A percentile compares a stretch with the other conserved stretches of the same genome.
Evolutionary conservation across 1,140 invertebrate species (phyloP).

Genomic region (Liolophura sinensis): DNA sequence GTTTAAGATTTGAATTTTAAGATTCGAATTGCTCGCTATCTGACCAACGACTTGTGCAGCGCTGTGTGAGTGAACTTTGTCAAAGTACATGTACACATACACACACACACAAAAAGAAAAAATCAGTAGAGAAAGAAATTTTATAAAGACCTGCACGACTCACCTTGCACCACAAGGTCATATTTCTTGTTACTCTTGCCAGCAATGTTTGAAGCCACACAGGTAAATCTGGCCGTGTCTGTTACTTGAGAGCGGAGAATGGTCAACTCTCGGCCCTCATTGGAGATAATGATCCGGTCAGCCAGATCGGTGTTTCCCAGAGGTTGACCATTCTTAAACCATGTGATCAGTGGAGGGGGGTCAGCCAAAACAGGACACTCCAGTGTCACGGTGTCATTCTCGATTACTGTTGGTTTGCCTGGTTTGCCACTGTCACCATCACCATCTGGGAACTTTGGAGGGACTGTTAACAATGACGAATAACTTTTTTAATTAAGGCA

Average conservation of each 20-base stretch:
- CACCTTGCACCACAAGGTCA: constrained; percentile 51
- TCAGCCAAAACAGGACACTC: constrained; percentile 57
- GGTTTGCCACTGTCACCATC: constrained; percentile 6
- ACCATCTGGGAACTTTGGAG: constrained; percentile 32
- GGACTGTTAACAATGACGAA: constrained; percentile 29
- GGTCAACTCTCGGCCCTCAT: constrained; percentile 41
- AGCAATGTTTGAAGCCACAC: constrained; percentile 59
- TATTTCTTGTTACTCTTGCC: constrained; percentile 51
- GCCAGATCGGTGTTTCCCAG: constrained; percentile 14
- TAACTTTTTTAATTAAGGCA: too few species aligned
- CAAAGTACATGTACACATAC: too few species aligned
- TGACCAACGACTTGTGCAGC: background rate
- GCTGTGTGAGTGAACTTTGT: too few species aligned
- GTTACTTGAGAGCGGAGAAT: constrained; percentile 33
- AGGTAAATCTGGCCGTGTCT: constrained; percentile 60
- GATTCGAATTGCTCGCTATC: background rate
- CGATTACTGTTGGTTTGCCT: constrained; percentile 32
- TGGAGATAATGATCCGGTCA: constrained; percentile 26
- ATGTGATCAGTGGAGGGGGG: constrained; percentile 58
- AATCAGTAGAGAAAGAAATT: background rate
- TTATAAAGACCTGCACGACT: background rate
- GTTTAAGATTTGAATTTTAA: too few species aligned
- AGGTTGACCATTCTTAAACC: constrained; percentile 54
- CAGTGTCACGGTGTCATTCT: constrained; percentile 38
- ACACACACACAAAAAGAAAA: background rate